Conservation (phyloP, 2,797 vertebrate genomes). For the Spondyliosoma cantharus region DNA sequence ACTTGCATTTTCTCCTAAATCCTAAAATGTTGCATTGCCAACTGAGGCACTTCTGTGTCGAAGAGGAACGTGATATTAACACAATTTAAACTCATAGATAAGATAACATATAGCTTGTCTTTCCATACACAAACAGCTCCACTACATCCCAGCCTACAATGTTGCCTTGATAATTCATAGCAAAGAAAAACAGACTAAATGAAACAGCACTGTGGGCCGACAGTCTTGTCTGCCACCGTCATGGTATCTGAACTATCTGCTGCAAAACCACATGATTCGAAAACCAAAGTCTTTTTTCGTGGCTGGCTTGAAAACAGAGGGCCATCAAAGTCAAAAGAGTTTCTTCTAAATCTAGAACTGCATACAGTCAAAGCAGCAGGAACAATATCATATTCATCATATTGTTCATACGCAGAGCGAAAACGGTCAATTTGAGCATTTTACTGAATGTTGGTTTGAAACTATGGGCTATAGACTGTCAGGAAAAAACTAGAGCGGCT, state of each 20-base stretch:
- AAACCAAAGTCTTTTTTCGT: conserved; percentile 43
- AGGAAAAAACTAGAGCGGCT: background rate
- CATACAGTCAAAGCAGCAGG: conserved; percentile 7
- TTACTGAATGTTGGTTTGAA: background rate
- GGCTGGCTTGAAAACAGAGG: conserved; percentile 34
- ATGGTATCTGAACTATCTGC: conserved; percentile 61
- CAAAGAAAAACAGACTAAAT: conserved; percentile 20
- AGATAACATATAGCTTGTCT: background rate
- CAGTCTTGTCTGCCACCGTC: conserved; percentile 27
- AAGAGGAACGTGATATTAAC: background rate
- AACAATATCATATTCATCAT: background rate
- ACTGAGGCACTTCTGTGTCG: background rate
- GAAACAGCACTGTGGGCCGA: conserved; percentile 20
- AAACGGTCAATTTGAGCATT: background rate
- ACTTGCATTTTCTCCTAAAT: background rate
- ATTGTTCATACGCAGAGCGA: background rate
- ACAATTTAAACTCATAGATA: background rate
- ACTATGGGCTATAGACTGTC: background rate
- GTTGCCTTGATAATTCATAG: conserved; percentile 26
- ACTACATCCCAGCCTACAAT: background rate
- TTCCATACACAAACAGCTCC: background rate
- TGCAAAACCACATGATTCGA: conserved; percentile 67
- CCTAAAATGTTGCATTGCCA: background rate
- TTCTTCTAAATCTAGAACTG: conserved; percentile 26
- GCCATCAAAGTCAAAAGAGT: conserved; percentile 32